A percentile compares a stretch with the other conserved stretches of the same genome.
Conservation (phyloP, 1,140 invertebrate species). For the Amphibalanus amphitrite region DNA sequence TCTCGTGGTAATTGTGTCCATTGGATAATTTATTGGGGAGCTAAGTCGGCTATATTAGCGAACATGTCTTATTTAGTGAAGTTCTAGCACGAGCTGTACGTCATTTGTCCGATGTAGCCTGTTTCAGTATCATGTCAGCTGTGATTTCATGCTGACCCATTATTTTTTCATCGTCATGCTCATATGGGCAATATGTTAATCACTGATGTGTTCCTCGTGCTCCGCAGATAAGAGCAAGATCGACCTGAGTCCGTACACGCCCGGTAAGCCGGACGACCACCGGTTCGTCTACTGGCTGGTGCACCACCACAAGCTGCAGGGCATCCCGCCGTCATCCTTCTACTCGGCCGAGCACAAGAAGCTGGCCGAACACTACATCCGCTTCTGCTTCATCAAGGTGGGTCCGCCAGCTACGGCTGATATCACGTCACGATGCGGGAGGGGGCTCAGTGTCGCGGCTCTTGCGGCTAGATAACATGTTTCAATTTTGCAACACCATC, state of each 20-base stretch:
- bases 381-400: slow-evolving; percentile 87
- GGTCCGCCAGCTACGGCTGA: slow-evolving; percentile 11
- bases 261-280: slow-evolving; percentile 51
- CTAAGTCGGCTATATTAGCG: too few relatives aligned
- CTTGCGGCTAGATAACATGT: neutral
- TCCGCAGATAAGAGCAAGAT: slow-evolving; percentile 18
- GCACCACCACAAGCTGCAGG: slow-evolving; percentile 77
- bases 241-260: slow-evolving; percentile 12
- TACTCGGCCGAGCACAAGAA: slow-evolving; percentile 65
- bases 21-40: too few relatives aligned
- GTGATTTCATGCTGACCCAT: too few relatives aligned
- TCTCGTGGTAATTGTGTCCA: too few relatives aligned
- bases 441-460: neutral
- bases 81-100: too few relatives aligned
- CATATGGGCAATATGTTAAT: too few relatives aligned
- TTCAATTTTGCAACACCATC: neutral
- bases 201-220: too few relatives aligned
- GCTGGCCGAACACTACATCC: slow-evolving; percentile 68
- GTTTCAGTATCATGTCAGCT: too few relatives aligned
- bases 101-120: too few relatives aligned
- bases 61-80: too few relatives aligned
- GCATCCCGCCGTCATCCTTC: slow-evolving; percentile 88
- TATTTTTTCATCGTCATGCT: too few relatives aligned
- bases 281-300: slow-evolving; percentile 89
- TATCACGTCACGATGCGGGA: neutral